Percentiles rank a stretch among this genome's conserved stretches.
Evolutionary conservation across 1,140 invertebrate genomes (phyloP).

Genomic region (Procambarus clarkii): DNA sequence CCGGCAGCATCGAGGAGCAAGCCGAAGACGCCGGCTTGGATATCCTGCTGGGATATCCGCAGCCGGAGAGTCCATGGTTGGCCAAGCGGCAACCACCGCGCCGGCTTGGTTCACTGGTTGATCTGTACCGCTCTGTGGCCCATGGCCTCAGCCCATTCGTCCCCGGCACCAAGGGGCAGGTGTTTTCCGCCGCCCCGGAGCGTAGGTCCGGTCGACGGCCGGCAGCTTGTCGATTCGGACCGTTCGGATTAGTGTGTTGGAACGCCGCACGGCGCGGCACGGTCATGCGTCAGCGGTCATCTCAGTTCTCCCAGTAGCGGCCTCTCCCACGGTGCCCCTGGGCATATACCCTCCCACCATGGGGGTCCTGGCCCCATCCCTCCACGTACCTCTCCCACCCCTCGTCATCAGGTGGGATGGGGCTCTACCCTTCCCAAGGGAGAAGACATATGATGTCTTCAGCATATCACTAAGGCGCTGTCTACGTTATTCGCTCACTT

Average conservation of each 20-base stretch:
- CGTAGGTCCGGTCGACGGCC: conserved; percentile 53
- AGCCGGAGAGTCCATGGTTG: not conserved
- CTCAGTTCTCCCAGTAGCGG: conserved; percentile 44
- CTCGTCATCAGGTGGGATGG: not conserved
- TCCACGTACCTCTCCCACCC: not conserved
- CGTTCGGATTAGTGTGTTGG: conserved; percentile 54
- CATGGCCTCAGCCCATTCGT: conserved; percentile 47
- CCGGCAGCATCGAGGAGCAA: not conserved
- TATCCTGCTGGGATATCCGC: not conserved
- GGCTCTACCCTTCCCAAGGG: not conserved
- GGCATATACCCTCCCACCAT: too few relatives aligned
- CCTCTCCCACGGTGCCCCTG: too few relatives aligned
- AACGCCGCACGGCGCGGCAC: conserved; percentile 37
- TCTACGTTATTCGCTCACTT: not conserved
- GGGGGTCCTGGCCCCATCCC: not conserved
- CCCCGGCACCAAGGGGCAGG: conserved; percentile 6
- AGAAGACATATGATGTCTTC: not conserved
- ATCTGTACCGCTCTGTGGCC: conserved; percentile 33
- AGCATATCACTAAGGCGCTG: not conserved
- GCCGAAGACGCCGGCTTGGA: not conserved
- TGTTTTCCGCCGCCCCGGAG: conserved; percentile 37
- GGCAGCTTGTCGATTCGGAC: conserved; percentile 54
- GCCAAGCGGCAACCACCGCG: conserved; percentile 52
- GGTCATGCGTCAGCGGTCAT: conserved; percentile 39
- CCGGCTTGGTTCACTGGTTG: conserved; percentile 38